Base-by-base conservation (phyloP, 1,140 invertebrate species). In the Drosophila novamexicana region DNA sequence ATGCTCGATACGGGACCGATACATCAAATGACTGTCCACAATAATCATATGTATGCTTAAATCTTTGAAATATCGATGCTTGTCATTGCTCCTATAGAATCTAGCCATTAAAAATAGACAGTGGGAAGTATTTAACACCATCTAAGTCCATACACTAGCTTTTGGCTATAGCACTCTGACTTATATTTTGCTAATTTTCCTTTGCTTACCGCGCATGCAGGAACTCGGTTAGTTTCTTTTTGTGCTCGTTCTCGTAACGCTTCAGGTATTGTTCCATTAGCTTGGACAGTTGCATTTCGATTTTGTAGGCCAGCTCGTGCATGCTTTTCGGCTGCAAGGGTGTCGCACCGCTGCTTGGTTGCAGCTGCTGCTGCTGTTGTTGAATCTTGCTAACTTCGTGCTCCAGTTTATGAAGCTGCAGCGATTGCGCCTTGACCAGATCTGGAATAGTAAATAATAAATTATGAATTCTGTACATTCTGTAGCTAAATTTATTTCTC, bases 221-320 rank as follows among this genome's bases (percentile, higher is more conserved):
- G 56, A 92, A 92, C 34, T 88, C 79, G 16, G 75, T 42, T 3
- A 92, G 49, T 66, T 86, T 91, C 53, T 81, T 83, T 14, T 82
- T 81, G 12, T 93, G 93, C 68, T 94, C 93, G 44, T 93, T 80
- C 53, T 94, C 93, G 69, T 93, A 92, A 40, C 93, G 90, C 56
- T 83, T 86, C 2, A 92, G 73, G 79, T 91, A 91, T 40, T 91
- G 79, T 56, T 92, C 92, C 81, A 92, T 88, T 1, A 92, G 61
- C 54, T 92, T 92, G 18, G 90, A 91, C 34, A 92, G 22, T 52
- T 91, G 89, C 85, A 91, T 91, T 71, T 92, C 91, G 36, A 91
- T 76, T 73, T 92, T 92, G 37, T 82, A 91, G n/a, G 82, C 81
- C 58, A 92, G 63, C 47, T 92, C 89, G 18, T 77, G 80, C 16